phyloP scores from a whole-genome alignment of 2,797 vertebrate species.

The Cottoperca gobio region DNA sequence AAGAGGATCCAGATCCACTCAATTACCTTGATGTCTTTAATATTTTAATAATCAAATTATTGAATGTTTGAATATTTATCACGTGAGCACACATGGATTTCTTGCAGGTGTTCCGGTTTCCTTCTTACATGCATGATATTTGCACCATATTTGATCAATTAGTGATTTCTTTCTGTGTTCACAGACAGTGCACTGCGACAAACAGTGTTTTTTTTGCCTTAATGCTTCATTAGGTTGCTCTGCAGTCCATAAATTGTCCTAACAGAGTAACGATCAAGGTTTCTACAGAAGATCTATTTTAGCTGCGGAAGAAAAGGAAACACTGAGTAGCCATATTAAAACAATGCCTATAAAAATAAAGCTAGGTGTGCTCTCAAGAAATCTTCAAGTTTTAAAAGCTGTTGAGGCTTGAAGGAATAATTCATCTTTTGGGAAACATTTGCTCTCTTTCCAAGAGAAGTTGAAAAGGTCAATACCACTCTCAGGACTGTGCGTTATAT shows the following conservation, averaged over 20 bases:
- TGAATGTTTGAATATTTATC: conserved; percentile 8
- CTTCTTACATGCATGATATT: conserved; percentile 5
- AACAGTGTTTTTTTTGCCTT: not conserved
- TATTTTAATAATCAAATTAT: not conserved
- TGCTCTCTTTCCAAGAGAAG: not conserved
- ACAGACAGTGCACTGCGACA: not conserved
- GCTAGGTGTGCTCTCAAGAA: too few species aligned
- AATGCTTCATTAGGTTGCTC: not conserved
- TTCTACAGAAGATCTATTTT: not conserved
- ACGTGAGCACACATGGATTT: not conserved
- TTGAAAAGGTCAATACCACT: not conserved
- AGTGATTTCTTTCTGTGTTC: conserved; percentile 17
- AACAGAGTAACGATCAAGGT: not conserved
- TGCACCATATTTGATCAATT: conserved; percentile 13
- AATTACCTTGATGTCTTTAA: not conserved
- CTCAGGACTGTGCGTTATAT: not conserved
- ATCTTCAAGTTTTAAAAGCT: too few species aligned
- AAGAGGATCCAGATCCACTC: conserved; percentile 16
- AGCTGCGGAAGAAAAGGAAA: not conserved
- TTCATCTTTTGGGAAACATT: not conserved
- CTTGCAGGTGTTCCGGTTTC: conserved; percentile 4
- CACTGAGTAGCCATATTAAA: not conserved
- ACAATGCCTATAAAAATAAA: not conserved
- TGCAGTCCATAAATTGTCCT: not conserved
- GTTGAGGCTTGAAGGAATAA: too few species aligned